phyloP scores from a whole-genome alignment of 2,888 invertebrate genomes.

The Eristalinus sepulchralis region DNA sequence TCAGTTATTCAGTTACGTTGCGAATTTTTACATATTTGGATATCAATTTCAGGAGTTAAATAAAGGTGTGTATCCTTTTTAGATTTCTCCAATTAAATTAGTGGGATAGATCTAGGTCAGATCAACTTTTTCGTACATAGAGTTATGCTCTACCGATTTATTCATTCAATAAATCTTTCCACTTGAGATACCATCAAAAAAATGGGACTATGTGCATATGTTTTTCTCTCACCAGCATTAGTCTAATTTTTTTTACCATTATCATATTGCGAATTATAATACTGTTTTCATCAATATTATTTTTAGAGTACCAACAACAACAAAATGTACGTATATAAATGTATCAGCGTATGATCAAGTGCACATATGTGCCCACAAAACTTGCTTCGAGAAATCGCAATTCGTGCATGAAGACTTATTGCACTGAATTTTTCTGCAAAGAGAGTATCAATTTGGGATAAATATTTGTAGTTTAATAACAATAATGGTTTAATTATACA shows the following conservation, averaged over 20 bases:
- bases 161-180: slow-evolving; percentile 63
- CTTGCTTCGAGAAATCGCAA: neutral
- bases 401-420: neutral
- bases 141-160: slow-evolving; percentile 58
- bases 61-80: slow-evolving; percentile 45
- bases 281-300: slow-evolving; percentile 18
- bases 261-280: no score
- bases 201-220: neutral
- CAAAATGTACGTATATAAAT: neutral
- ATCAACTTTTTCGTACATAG: slow-evolving; percentile 25
- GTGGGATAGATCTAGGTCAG: slow-evolving; percentile 44
- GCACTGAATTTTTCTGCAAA: neutral
- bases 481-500: neutral
- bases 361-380: neutral
- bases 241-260: no score
- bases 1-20: slow-evolving; percentile 4
- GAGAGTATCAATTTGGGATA: neutral
- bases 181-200: slow-evolving; percentile 33
- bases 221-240: neutral
- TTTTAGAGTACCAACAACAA: neutral
- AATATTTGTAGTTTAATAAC: neutral
- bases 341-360: no score
- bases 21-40: slow-evolving; percentile 41
- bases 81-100: neutral
- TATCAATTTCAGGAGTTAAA: slow-evolving; percentile 40